Evolutionary conservation across 1,140 invertebrate species (phyloP).

Genomic region (Cherax destructor): DNA sequence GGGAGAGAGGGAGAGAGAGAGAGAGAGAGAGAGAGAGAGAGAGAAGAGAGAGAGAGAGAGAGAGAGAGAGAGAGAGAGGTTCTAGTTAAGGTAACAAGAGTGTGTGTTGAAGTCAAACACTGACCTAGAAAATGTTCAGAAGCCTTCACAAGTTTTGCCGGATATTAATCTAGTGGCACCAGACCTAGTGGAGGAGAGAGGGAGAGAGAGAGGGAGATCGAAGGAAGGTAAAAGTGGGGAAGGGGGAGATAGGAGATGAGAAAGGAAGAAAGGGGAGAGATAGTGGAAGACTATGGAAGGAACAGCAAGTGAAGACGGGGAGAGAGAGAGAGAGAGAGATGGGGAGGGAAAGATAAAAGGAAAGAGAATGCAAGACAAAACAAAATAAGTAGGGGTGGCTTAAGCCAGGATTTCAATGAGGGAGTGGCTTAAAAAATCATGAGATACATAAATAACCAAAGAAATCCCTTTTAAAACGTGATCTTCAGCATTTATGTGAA

Average conservation of each 20-base stretch:
- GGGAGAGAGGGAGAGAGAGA: too few species aligned
- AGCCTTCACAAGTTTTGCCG: slow-evolving; percentile 46
- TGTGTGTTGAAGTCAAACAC: slow-evolving; percentile 43
- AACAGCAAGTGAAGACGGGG: not conserved
- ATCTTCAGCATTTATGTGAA: too few species aligned
- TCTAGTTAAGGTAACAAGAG: slow-evolving; percentile 44
- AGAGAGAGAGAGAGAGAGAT: too few species aligned
- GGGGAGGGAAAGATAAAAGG: too few species aligned
- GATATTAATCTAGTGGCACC: slow-evolving; percentile 58
- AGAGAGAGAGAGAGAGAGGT: not conserved
- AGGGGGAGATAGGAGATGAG: not conserved
- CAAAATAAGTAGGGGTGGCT: too few species aligned
- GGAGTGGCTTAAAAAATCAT: not conserved
- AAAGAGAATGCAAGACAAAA: not conserved
- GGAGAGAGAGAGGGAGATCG: not conserved
- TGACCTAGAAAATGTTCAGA: not conserved
- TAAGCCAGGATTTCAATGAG: too few species aligned
- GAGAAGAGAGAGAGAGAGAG: too few species aligned
- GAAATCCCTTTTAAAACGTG: too few species aligned
- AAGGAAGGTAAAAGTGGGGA: not conserved
- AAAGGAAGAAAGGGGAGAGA: not conserved
- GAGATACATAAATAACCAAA: too few species aligned
- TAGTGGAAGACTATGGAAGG: not conserved
- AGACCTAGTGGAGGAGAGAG: not conserved
- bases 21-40: too few species aligned